phyloP scores from a whole-genome alignment of 2,888 invertebrate species.

The Busseola fusca region DNA sequence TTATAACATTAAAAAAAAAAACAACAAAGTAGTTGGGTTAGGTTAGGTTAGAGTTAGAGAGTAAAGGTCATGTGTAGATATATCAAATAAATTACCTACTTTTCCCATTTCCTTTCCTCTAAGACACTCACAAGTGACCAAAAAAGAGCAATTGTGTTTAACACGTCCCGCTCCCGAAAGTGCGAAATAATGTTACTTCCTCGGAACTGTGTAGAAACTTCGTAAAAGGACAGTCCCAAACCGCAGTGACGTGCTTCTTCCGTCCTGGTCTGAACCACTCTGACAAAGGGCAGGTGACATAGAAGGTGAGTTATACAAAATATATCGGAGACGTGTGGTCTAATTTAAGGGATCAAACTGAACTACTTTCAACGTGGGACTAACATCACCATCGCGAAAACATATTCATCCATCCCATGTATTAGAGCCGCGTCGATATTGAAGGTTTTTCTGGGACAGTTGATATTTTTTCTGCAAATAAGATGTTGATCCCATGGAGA shows the following conservation, averaged over 20 bases:
- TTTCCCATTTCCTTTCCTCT: constrained; percentile 26
- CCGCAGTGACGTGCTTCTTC: constrained; percentile 58
- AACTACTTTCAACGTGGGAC: no score
- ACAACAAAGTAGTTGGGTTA: no score
- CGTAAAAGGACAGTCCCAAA: constrained; percentile 59
- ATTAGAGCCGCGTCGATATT: no score
- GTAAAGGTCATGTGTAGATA: constrained; percentile 20
- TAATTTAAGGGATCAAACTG: no score
- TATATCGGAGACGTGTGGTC: no score
- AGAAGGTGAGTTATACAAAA: constrained; percentile 30
- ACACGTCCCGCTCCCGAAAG: constrained; percentile 62
- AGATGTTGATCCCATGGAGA: no score
- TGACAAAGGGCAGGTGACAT: not conserved
- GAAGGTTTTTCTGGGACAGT: no score
- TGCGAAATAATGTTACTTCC: constrained; percentile 69
- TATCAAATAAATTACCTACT: constrained; percentile 42
- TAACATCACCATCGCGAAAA: no score
- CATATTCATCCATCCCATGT: no score
- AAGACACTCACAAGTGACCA: constrained; percentile 38
- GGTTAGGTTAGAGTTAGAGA: no score
- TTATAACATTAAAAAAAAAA: no score
- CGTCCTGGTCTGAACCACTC: constrained; percentile 24
- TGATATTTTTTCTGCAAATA: no score
- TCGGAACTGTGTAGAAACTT: constrained; percentile 64
- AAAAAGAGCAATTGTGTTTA: constrained; percentile 60